Evolutionary conservation across 2,797 vertebrate species (phyloP).

Genomic region (Myiothlypis coronata): DNA sequence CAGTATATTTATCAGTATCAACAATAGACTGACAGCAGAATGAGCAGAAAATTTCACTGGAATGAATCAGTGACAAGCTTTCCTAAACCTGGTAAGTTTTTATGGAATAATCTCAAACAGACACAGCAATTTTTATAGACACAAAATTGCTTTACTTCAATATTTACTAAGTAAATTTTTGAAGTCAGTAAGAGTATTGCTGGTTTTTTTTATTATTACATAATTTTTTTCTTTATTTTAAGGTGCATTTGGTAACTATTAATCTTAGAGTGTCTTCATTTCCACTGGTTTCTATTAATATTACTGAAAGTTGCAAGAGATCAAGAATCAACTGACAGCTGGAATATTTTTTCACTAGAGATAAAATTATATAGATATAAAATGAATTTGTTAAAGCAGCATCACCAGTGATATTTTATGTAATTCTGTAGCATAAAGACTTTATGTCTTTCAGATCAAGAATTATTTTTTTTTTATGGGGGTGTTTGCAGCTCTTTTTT

Average conservation of each 20-base stretch:
- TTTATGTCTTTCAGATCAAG: neutral
- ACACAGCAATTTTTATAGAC: neutral
- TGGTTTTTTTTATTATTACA: neutral
- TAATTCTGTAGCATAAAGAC: neutral
- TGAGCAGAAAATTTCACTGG: neutral
- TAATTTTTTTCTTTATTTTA: neutral
- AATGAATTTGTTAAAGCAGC: neutral
- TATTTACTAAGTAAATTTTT: neutral
- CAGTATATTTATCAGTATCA: neutral
- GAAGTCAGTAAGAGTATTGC: neutral
- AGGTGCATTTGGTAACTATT: neutral
- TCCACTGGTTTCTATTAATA: neutral
- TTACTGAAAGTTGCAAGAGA: neutral
- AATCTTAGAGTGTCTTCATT: neutral
- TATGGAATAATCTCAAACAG: neutral
- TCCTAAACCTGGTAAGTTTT: neutral
- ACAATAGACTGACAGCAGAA: neutral
- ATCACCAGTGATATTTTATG: neutral
- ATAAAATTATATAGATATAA: neutral
- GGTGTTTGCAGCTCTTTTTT: neutral
- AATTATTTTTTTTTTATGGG: accelerated
- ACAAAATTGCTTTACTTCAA: neutral
- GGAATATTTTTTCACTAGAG: neutral
- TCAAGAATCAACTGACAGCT: neutral
- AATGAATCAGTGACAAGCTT: neutral